Percentiles rank a stretch among this genome's conserved stretches.
Conservation (phyloP, 2,113 vertebrate species). For the Spea multiplicata region DNA sequence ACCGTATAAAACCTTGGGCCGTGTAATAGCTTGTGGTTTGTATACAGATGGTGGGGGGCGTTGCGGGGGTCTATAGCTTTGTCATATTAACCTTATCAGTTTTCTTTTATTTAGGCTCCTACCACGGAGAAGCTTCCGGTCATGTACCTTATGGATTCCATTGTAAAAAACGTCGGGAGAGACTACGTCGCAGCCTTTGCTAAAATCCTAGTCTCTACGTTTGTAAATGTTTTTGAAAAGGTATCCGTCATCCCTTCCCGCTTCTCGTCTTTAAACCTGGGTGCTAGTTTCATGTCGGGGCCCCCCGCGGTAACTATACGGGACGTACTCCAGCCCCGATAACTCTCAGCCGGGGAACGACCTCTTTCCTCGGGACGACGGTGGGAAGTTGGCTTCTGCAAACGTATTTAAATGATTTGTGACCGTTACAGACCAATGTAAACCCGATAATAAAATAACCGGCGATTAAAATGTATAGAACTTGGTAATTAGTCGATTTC, state of each 20-base stretch:
- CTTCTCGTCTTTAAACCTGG: not conserved
- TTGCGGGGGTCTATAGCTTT: slow-evolving; percentile 50
- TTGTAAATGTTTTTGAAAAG: slow-evolving; percentile 99
- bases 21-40: slow-evolving; percentile 13
- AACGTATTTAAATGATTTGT: no score
- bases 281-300: no score
- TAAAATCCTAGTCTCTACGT: slow-evolving; percentile 99
- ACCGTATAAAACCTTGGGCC: not conserved
- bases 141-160: slow-evolving; percentile 99
- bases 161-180: slow-evolving; percentile 99
- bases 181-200: slow-evolving; percentile 98
- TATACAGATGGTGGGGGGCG: slow-evolving; percentile 25
- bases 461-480: no score
- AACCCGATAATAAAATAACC: no score
- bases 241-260: slow-evolving; percentile 71
- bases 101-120: slow-evolving; percentile 97
- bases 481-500: no score
- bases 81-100: slow-evolving; percentile 97
- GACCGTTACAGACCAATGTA: no score
- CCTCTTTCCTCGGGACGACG: no score
- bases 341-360: no score
- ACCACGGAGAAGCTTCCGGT: slow-evolving; percentile 95
- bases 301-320: no score
- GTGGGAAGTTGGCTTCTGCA: no score
- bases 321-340: no score